A percentile compares a stretch with the other conserved stretches of the same genome.
phyloP scores from a whole-genome alignment of 1,140 invertebrate species.

The Caenorhabditis tropicalis region DNA sequence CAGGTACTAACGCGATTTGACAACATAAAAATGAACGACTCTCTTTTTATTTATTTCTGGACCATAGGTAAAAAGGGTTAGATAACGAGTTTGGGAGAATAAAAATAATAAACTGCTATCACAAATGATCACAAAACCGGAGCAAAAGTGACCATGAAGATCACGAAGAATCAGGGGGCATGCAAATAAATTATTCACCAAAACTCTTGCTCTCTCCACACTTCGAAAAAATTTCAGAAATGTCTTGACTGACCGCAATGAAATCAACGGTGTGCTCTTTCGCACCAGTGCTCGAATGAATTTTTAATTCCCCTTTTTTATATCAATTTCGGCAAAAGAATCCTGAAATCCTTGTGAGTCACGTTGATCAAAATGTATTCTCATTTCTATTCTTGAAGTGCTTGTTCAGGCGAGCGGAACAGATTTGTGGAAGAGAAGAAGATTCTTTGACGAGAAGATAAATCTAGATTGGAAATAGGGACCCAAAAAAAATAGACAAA shows the following conservation, averaged over 20 bases:
- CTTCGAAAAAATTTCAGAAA: background rate
- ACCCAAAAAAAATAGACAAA: background rate
- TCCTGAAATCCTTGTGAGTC: background rate
- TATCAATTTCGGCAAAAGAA: background rate
- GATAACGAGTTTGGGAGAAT: too few relatives aligned
- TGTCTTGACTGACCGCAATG: background rate
- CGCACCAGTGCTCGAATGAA: background rate
- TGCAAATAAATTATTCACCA: too few relatives aligned
- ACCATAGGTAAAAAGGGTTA: too few relatives aligned
- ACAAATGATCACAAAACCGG: background rate
- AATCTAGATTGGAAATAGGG: background rate
- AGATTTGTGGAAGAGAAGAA: background rate
- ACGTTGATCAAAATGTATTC: background rate
- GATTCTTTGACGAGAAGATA: background rate
- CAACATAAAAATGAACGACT: too few relatives aligned
- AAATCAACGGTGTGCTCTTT: background rate
- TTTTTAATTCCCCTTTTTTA: background rate
- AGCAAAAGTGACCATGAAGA: background rate
- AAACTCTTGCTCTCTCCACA: too few relatives aligned
- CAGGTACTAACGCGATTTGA: background rate
- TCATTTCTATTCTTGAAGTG: background rate
- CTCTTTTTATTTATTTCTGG: too few relatives aligned
- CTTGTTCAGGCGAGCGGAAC: background rate
- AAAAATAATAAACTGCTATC: too few relatives aligned
- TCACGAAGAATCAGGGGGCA: slow-evolving; percentile 9